Evolutionary conservation across 1,140 invertebrate species (phyloP).

Genomic region (Drosophila suzukii): DNA sequence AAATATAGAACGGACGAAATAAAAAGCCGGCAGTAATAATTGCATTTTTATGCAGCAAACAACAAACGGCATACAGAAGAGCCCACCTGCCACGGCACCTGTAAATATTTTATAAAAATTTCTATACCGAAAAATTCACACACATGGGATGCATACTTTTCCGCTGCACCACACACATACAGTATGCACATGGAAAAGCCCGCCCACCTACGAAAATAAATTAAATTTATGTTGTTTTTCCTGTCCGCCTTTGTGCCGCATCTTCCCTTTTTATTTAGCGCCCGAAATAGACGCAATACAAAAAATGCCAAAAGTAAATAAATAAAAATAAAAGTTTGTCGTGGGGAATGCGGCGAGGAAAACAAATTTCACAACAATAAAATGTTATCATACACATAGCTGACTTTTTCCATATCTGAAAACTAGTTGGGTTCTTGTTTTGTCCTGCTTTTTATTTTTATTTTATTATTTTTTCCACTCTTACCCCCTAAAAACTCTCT

Average conservation of each 20-base stretch:
- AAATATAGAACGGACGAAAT: constrained; percentile 12
- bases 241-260: constrained; percentile 42
- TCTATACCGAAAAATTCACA: constrained; percentile 48
- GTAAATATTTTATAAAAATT: constrained; percentile 75
- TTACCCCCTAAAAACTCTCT: background rate
- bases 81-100: constrained; percentile 20
- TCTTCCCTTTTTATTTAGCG: constrained; percentile 57
- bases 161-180: constrained; percentile 34
- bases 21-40: constrained; percentile 61
- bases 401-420: constrained; percentile 58
- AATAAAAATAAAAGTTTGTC: constrained; percentile 52
- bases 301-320: constrained; percentile 40
- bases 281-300: constrained; percentile 14
- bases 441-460: constrained; percentile 14
- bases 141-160: constrained; percentile 45
- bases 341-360: constrained; percentile 41
- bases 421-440: constrained; percentile 21
- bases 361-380: constrained; percentile 76
- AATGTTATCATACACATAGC: constrained; percentile 66
- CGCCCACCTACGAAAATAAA: constrained; percentile 75
- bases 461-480: constrained; percentile 19
- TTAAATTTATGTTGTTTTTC: constrained; percentile 78
- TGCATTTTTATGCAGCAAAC: constrained; percentile 73
- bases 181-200: background rate
- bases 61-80: constrained; percentile 39